Base-by-base conservation (phyloP, 2,797 vertebrate genomes). In the Oreochromis mossambicus region DNA sequence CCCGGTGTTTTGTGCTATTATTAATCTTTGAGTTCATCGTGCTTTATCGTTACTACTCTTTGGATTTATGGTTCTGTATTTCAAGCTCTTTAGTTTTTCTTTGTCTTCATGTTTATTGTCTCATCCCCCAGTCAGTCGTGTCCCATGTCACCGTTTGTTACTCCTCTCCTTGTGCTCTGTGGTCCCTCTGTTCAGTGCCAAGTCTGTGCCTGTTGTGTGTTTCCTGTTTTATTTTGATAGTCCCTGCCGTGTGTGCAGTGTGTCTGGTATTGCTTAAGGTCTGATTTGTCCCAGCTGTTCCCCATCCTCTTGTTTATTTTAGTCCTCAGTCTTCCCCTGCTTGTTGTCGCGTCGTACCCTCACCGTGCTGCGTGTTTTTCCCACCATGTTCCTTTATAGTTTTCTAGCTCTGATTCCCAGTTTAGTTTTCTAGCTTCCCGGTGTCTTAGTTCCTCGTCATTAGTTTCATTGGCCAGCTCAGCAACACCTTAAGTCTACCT, bases 121-220 rank as follows among this genome's bases (percentile, higher is more conserved):
- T 32, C 14, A 2, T 34, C 17, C 29, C 56, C 56, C 56, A 7
- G 56, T 61, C 56, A 61, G 29, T 61, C 17, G 0, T 34, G 29
- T n/a, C 32, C 34, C 56, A 1, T 34, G 56, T 61, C 56, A 0
- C 56, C n/a, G 32, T 61, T 61, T 4, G 6, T 61, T 34, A 61
- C 56, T 34, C 56, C 55, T 6, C 15, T 32, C 29, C 1, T 29
- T 58, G 56, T 6, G 11, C 32, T 0, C 56, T 1, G 0, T 19
- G 29, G 32, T 34, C 29, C 2, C 2, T 58, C 56, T 58, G 29
- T 58, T 58, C 56, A 58, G 8, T 4, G 55, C 15, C 55, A 58
- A 32, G 15, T 58, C 29, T 58, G 1, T 19, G 56, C 15, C 56
- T 58, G 29, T 58, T 34, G 29, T 58, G 56, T 19, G 56, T 1